Percentiles rank a stretch among this genome's conserved stretches.
Conservation (phyloP, 1,140 invertebrate genomes). For the Nomia melanderi region DNA sequence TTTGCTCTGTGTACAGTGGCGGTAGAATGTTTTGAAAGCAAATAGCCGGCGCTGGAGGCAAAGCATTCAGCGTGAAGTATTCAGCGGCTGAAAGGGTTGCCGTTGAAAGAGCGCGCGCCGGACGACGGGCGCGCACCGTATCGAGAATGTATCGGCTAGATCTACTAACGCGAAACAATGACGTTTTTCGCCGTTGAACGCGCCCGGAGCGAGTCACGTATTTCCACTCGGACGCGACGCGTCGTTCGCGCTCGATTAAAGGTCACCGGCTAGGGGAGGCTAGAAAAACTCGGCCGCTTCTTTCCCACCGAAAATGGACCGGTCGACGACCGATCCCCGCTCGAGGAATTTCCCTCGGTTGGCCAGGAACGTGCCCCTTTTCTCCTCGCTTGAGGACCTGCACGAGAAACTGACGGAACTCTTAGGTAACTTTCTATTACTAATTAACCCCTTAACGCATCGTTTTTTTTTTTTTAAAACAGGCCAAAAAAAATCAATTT, state of each 20-base stretch:
- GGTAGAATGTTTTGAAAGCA: no score
- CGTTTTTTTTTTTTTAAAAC: no score
- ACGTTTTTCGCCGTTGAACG: not conserved
- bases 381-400: slow-evolving; percentile 76
- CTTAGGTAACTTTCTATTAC: slow-evolving; percentile 69
- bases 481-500: no score
- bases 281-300: not conserved
- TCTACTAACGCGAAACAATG: slow-evolving; percentile 21
- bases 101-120: slow-evolving; percentile 8
- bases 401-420: slow-evolving; percentile 76
- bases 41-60: no score
- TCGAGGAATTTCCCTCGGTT: slow-evolving; percentile 57
- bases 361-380: slow-evolving; percentile 68
- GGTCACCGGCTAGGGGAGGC: no score
- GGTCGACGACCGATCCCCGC: slow-evolving; percentile 59
- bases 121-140: slow-evolving; percentile 9
- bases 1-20: no score
- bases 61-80: not conserved
- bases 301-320: slow-evolving; percentile 57
- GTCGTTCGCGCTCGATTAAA: not conserved
- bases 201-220: not conserved
- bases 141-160: slow-evolving; percentile 28
- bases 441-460: no score
- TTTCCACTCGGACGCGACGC: not conserved
- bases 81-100: not conserved